Evolutionary conservation across 1,140 invertebrate species (phyloP).

Genomic region (Cepaea nemoralis): DNA sequence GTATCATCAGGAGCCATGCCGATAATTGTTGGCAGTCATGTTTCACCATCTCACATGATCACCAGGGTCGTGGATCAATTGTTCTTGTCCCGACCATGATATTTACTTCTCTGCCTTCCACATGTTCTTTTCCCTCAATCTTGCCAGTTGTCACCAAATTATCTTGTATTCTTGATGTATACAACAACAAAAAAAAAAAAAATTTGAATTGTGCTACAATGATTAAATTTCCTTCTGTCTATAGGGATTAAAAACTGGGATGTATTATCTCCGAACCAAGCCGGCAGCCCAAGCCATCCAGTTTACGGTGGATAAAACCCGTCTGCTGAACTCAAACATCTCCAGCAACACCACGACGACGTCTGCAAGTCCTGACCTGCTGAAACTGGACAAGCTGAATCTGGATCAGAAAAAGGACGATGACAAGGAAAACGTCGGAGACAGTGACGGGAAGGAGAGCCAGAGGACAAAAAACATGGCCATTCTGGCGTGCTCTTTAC

Average conservation of each 20-base stretch:
- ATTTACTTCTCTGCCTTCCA: no score
- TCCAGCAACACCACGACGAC: not conserved
- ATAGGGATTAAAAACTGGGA: conserved; percentile 95
- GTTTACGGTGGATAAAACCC: conserved; percentile 96
- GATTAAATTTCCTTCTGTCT: not conserved
- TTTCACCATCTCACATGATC: no score
- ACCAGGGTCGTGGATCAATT: no score
- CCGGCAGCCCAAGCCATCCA: conserved; percentile 96
- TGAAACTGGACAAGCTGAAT: not conserved
- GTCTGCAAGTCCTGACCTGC: not conserved
- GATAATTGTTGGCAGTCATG: no score
- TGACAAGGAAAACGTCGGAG: conserved; percentile 21
- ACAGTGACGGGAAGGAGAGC: conserved; percentile 37
- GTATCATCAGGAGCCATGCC: no score
- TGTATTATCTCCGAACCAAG: conserved; percentile 98
- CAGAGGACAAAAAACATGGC: conserved; percentile 76
- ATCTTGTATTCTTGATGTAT: no score
- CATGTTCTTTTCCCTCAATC: no score
- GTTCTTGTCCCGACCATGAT: no score
- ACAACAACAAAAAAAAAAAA: no score
- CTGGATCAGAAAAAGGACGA: not conserved
- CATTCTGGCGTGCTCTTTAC: conserved; percentile 86
- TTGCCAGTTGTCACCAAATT: no score
- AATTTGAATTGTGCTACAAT: no score
- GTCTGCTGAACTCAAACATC: conserved; percentile 72